These are phyloP conservation scores for Didymodactylos carnosus DNA, from an alignment of 2,888 invertebrate genomes.

Conservation along the genomic window DNA sequence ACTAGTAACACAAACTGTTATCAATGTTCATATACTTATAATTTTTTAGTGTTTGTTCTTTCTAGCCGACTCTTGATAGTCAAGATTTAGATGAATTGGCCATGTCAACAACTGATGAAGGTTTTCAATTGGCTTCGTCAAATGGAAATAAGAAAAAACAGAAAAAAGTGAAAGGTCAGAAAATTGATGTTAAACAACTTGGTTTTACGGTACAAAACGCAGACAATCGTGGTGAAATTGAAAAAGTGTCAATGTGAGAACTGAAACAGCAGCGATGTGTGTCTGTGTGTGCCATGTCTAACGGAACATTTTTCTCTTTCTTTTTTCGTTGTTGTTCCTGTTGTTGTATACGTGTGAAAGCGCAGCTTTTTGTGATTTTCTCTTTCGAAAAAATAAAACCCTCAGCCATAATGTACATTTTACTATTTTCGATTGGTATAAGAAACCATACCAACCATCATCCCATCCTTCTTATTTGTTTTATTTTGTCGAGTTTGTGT, in stretches of 20 bases:
- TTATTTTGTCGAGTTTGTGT: no score
- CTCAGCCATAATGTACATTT: no score
- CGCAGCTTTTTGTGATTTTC: no score
- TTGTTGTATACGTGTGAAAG: no score
- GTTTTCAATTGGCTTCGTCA: neutral
- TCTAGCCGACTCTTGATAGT: neutral
- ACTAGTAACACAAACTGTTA: neutral
- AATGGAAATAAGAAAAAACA: neutral
- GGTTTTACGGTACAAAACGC: neutral
- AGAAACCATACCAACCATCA: no score
- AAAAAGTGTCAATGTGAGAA: neutral
- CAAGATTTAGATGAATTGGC: neutral
- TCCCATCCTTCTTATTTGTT: no score
- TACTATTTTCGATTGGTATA: no score
- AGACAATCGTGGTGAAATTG: neutral
- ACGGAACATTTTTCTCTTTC: no score
- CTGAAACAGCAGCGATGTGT: neutral
- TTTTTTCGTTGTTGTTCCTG: no score
- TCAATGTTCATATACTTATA: no score
- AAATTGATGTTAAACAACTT: neutral
- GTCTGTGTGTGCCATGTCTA: neutral
- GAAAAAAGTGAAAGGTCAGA: neutral
- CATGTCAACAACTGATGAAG: neutral
- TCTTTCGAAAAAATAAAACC: no score
- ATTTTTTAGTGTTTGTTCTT: neutral